Evolutionary conservation across 2,113 vertebrate species (phyloP), one percentile per base, ranked within the genome.

Genomic region (Chauna torquata): DNA sequence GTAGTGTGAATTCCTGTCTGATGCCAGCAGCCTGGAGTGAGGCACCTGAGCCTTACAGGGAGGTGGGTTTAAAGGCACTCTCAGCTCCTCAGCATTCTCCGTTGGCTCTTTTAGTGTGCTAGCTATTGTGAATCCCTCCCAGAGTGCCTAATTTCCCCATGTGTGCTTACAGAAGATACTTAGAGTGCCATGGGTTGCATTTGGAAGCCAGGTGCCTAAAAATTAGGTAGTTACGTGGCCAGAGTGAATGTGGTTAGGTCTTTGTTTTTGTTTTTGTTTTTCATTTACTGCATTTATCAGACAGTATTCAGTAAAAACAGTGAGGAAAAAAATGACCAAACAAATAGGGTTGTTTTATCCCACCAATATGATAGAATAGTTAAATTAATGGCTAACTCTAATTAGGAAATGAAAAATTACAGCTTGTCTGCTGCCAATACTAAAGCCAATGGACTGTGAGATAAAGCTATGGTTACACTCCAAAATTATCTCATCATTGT

Each of bases 331-430:
- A 86, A 44, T 38, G 17, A 36, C 50, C 62, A 96, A 78, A 91
- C 59, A 97, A 96, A 91, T 57, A 92, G 42, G 61, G 32, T 90
- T 94, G 70, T 79, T 82, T 71, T 94, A 54, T 70, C 76, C 86
- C 88, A 96, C 84, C 72, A 82, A 3, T 96, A 93, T 96, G 92
- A 98, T 86, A 86, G 87, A 97, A 97, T 91, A 96, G 97, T 98
- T 97, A 98, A 98, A 98, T 98, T 97, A 98, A 98, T 97, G 96
- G 87, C 93, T 96, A 98, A 97, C 97, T 97, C 96, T 98, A 98
- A 98, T 98, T 97, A 98, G 97, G 96, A 98, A 98, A 95, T 98
- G 95, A 98, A 98, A 98, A 98, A 98, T 97, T 98, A 97, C 79
- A 87, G 88, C 86, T 90, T 96, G 78, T 93, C 71, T 96, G 93